Percentiles rank a stretch among this genome's conserved stretches.
Conservation (phyloP, 2,888 invertebrate species). For the Iphiclides podalirius region DNA sequence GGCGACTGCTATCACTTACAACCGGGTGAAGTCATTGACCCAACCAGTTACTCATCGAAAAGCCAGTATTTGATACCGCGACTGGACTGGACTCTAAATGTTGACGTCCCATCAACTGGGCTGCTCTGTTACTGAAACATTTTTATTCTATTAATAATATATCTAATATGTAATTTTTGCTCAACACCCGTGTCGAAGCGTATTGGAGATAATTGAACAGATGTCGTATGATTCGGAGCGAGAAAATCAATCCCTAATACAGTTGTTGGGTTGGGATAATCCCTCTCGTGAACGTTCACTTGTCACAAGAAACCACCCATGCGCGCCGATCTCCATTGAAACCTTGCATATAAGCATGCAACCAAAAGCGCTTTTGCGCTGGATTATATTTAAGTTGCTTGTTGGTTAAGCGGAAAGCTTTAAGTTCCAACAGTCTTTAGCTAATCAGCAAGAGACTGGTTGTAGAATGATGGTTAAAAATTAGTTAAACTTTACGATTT, state of each 20-base stretch:
- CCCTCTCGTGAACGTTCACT: conserved; percentile 62
- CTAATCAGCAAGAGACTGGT: too few species aligned
- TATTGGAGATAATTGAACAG: conserved; percentile 51
- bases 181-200: conserved; percentile 1
- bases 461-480: too few species aligned
- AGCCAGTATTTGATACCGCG: too few species aligned
- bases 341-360: not conserved
- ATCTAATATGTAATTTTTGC: conserved; percentile 4
- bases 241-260: conserved; percentile 62
- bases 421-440: too few species aligned
- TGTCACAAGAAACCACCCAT: conserved; percentile 67
- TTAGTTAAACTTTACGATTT: too few species aligned
- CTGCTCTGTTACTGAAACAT: too few species aligned
- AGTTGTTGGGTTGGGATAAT: conserved; percentile 51
- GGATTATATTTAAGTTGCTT: not conserved
- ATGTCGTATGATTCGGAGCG: conserved; percentile 53
- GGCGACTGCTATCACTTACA: too few species aligned
- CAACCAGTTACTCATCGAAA: too few species aligned
- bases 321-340: conserved; percentile 38
- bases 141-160: not conserved
- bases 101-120: too few species aligned
- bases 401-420: too few species aligned
- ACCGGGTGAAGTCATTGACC: too few species aligned
- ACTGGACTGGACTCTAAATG: too few species aligned
- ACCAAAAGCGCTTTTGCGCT: conserved; percentile 19